Evolutionary conservation across 2,113 vertebrate species (phyloP).

Genomic region (Spea multiplicata): DNA sequence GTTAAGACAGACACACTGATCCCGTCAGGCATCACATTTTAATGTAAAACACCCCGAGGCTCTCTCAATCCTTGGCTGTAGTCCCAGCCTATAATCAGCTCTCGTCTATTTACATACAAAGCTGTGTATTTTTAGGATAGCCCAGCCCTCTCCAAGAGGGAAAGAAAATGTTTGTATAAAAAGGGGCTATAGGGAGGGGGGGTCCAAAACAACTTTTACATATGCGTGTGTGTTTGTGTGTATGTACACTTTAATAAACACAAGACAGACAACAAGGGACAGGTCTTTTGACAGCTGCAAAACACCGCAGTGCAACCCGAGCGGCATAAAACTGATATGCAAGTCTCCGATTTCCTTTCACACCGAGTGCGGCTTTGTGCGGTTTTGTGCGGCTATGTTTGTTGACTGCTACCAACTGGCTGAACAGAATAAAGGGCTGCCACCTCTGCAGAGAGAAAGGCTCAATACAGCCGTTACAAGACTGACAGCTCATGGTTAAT

Average conservation of each 20-base stretch:
- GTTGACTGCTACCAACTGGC: slow-evolving; percentile 23
- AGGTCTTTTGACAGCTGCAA: slow-evolving; percentile 36
- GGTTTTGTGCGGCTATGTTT: background rate
- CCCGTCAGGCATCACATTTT: slow-evolving; percentile 51
- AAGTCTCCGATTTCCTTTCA: slow-evolving; percentile 8
- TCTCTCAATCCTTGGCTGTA: slow-evolving; percentile 45
- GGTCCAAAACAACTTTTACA: background rate
- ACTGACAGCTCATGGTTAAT: slow-evolving; percentile 48
- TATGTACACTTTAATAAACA: background rate
- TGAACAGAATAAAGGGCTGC: background rate
- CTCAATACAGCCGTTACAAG: slow-evolving; percentile 51
- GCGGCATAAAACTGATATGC: slow-evolving; percentile 25
- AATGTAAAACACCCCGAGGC: slow-evolving; percentile 51
- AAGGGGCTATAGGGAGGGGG: background rate
- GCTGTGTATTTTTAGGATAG: slow-evolving; percentile 41
- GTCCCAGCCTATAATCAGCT: slow-evolving; percentile 49
- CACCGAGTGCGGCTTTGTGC: background rate
- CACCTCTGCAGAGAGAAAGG: background rate
- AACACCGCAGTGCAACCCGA: slow-evolving; percentile 36
- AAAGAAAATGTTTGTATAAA: slow-evolving; percentile 9
- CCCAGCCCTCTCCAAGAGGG: slow-evolving; percentile 39
- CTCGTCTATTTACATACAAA: slow-evolving; percentile 55
- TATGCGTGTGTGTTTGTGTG: slow-evolving; percentile 47
- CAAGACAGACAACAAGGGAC: slow-evolving; percentile 7
- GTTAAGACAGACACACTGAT: slow-evolving; percentile 50